Percentiles rank a stretch among this genome's conserved stretches.
Evolutionary conservation across 2,113 vertebrate species (phyloP).

Genomic region (Saimiri boliviensis): DNA sequence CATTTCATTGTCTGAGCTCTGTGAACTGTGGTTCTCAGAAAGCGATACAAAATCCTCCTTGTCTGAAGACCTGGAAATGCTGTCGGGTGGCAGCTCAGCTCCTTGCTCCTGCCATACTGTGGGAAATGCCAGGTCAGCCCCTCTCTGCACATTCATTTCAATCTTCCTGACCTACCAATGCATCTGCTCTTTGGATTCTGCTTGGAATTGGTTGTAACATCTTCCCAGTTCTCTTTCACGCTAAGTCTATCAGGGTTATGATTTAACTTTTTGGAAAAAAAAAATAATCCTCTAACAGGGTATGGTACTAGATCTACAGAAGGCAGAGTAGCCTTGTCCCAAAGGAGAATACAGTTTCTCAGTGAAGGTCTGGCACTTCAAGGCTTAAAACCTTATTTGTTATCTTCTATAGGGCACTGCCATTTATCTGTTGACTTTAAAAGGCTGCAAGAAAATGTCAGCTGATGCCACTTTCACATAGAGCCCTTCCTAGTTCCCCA

Average conservation of each 20-base stretch:
- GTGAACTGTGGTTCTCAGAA: neutral
- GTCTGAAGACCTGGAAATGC: neutral
- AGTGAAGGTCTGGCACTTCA: no score
- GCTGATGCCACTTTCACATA: no score
- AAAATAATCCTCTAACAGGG: neutral
- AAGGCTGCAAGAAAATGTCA: no score
- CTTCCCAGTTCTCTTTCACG: neutral
- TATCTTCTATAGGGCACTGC: neutral
- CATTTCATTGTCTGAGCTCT: neutral
- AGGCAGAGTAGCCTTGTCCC: no score
- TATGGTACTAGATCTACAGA: neutral
- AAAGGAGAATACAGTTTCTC: neutral
- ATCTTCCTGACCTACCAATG: neutral
- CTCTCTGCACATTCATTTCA: neutral
- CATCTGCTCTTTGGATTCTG: neutral
- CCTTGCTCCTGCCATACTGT: accelerated
- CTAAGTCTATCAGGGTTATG: neutral
- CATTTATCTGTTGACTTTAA: no score
- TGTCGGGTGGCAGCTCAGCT: neutral
- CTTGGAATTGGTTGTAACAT: neutral
- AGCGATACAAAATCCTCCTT: neutral
- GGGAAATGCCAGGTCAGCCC: neutral
- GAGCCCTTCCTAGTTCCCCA: neutral
- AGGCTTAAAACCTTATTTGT: neutral
- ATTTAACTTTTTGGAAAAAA: neutral